These are phyloP conservation scores for Holothuria leucospilota DNA, from an alignment of 53 echinoderm and acorn worm genomes.

Conservation along the genomic window DNA sequence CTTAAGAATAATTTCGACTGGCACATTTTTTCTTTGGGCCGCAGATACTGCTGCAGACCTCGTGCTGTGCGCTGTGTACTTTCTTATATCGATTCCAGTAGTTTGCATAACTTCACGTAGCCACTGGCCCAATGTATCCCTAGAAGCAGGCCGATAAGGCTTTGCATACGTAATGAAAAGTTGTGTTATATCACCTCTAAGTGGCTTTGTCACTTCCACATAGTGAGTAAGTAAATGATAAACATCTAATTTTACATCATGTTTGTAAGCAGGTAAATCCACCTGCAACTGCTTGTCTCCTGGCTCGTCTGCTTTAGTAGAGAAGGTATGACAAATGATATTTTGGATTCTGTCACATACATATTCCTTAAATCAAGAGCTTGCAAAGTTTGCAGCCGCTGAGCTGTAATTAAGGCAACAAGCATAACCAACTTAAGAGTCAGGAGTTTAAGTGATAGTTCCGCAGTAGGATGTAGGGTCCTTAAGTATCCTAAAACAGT, in stretches of 20 bases:
- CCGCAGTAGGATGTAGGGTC: conserved; percentile 13
- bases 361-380: not conserved
- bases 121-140: no score
- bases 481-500: not conserved
- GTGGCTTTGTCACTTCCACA: no score
- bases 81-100: no score
- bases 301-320: not conserved
- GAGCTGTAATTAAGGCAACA: conserved; percentile 11
- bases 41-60: not conserved
- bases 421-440: no score
- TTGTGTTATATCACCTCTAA: no score
- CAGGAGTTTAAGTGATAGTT: conserved; percentile 7
- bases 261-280: not conserved
- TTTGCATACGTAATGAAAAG: no score
- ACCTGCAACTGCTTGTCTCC: not conserved
- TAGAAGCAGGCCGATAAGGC: no score
- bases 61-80: no score
- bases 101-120: no score
- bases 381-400: conserved; percentile 35
- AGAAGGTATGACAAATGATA: not conserved
- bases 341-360: not conserved
- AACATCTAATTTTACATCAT: no score
- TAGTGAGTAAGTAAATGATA: no score
- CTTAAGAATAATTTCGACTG: not conserved
- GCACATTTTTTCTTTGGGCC: not conserved